Evolutionary conservation across 2,888 invertebrate species (phyloP), one percentile per base, ranked within the genome.

Genomic region (Erebia aethiops): DNA sequence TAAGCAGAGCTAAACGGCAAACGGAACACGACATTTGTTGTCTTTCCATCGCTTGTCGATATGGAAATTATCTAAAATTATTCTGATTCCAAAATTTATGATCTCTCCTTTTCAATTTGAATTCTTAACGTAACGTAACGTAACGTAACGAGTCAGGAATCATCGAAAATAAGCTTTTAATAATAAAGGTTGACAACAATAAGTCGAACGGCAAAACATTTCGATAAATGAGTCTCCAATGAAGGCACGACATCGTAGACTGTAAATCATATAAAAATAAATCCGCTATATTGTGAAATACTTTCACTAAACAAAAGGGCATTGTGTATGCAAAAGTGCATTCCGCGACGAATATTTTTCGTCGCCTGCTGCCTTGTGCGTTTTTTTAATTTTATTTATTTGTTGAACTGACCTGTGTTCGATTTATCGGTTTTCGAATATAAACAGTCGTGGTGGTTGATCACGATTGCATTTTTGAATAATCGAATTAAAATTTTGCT

Each of bases 231-330:
- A 67, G 49, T 64, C 61, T 11, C 69, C 61, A 71, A 70, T 67
- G 81, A 82, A 82, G 75, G 78, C 84, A 85, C 82, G 81, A 85
- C 82, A 78, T 77, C 78, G 78, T 83, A 79, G 76, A 81, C 81
- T 87, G 90, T 92, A 90, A 92, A 91, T 92, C 91, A 92, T 90
- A 87, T 83, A 88, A 90, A 91, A 91, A 92, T 90, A 93, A 91
- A 92, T 92, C 91, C 89, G 86, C 87, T 87, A 85, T 88, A 91
- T 21, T 91, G 92, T 92, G 92, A 92, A 92, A 92, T 92, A 92
- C 91, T 92, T 90, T 91, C 91, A 90, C 90, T 91, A 92, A 90
- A 93, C 92, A 92, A 93, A 91, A 91, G 91, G 81, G 89, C 87
- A 91, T 92, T 91, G 92, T 92, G 88, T 85, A 93, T 91, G 91